Evolutionary conservation across 1,140 invertebrate genomes (phyloP).

Genomic region (Rhynchophorus ferrugineus): DNA sequence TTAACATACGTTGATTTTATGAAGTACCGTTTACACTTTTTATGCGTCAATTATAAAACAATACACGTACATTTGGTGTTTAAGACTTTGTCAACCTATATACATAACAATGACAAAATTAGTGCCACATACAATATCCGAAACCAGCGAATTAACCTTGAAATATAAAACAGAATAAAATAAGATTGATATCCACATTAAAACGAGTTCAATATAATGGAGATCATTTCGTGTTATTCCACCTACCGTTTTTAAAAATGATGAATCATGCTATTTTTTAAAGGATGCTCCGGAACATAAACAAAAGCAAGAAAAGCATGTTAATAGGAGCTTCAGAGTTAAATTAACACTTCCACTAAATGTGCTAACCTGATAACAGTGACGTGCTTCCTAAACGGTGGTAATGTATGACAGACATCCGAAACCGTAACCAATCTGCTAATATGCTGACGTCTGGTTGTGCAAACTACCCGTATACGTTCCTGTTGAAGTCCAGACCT

Average conservation of each 20-base stretch:
- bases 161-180: no score
- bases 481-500: slow-evolving; percentile 36
- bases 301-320: no score
- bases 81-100: slow-evolving; percentile 1
- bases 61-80: slow-evolving; percentile 3
- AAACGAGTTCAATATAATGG: no score
- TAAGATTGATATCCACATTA: no score
- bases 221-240: no score
- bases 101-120: slow-evolving; percentile 7
- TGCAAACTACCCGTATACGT: slow-evolving; percentile 38
- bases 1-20: slow-evolving; percentile 2
- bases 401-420: slow-evolving; percentile 32
- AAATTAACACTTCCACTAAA: no score
- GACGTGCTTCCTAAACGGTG: slow-evolving; percentile 38
- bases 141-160: no score
- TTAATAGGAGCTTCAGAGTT: no score
- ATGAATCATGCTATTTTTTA: no score
- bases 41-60: slow-evolving; percentile 3
- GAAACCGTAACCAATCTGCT: slow-evolving; percentile 39
- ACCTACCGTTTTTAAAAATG: no score
- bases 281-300: no score
- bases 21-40: slow-evolving; percentile 1
- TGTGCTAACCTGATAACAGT: slow-evolving; percentile 38
- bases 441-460: slow-evolving; percentile 37
- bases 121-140: no score